Base-by-base conservation (phyloP, 2,888 invertebrate genomes). In the Heteromyza rotundicornis region DNA sequence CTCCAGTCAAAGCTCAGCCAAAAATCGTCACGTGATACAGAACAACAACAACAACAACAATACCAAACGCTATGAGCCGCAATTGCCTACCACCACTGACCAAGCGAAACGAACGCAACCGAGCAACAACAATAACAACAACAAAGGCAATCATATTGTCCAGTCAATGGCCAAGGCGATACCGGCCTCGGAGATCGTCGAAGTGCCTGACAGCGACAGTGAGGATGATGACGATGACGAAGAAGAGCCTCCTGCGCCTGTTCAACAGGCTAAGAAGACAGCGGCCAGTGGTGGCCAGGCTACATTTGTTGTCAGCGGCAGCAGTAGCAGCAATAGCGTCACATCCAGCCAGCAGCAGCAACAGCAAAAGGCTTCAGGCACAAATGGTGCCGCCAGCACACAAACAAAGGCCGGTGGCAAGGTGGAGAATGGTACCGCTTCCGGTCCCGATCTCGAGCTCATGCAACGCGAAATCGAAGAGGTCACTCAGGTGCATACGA, bases 401-500 rank as follows among this genome's bases (percentile, higher is more conserved):
- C n/a, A n/a, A n/a, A n/a, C n/a, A n/a, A n/a, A n/a, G n/a, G 59
- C 16, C 50, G 64, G 57, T 32, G 60, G 19, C 10, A 61, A 40
- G 3, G 44, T 52, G 22, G 64, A 68, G 24, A 59, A 10, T n/a
- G 40, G n/a, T 40, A 3, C 14, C 40, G 64, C 65, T 59, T 51
- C 66, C 16, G 68, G 62, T 53, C 63, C 60, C 7, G 74, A 74
- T 57, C 51, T 70, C 47, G 74, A 73, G 59, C 71, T 71, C 55
- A 62, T 74, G 56, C 73, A 72, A 51, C 73, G 73, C 40, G 79
- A 80, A 49, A 72, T 75, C 32, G 79, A 80, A 60, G 80, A 79
- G 59, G 75, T 79, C 10, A 74, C 74, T 5, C 72, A 68, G 36
- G 73, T 73, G 23, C 67, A 70, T 52, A 67, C 73, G 1, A 75